Evolutionary conservation across 2,113 vertebrate species (phyloP), one percentile per base, ranked within the genome.

Genomic region (Pangasianodon gigas): DNA sequence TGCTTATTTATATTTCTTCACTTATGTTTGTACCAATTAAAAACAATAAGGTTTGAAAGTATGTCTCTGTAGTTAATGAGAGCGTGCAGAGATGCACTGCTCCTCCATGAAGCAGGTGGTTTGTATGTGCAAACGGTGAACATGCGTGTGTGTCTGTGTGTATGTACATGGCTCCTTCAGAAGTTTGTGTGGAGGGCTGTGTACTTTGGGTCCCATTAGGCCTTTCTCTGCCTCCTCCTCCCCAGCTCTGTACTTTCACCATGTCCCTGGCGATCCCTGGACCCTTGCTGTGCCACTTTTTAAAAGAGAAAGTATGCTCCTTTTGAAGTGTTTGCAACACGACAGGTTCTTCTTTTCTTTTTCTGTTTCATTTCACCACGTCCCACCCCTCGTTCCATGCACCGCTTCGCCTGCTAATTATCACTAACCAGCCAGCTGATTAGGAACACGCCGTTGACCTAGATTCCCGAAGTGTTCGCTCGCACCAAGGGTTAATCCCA

Each of bases 391-490:
- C 32, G 69, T 62, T 89, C 41, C 77, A 46, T 75, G 86, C 80
- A 6, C 91, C 79, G 58, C 91, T 95, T 94, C 90, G 93, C 93
- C 95, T 93, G 94, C 96, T 96, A 96, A 96, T 96, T 96, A 96
- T 96, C 94, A 93, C 94, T 96, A 96, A 96, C 95, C 96, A 96
- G 95, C 94, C 95, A 94, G 95, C 95, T 96, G 96, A 96, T 96
- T 96, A 96, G 95, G 95, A 96, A 94, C 96, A 93, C 92, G 90
- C 89, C 91, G 93, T 79, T 94, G 96, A 96, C 96, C 96, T 96
- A 96, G 94, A 95, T 96, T 95, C 89, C 75, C 81, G 81, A 74
- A 93, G 92, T 90, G 90, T 92, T 91, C 91, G 89, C 94, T 94
- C 92, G 93, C 94, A 92, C 93, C 93, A 95, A 96, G 94, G 96